Evolutionary conservation across 2,888 invertebrate genomes (phyloP), one percentile per base, ranked within the genome.

Genomic region (Rhimphoctona megacephalus): DNA sequence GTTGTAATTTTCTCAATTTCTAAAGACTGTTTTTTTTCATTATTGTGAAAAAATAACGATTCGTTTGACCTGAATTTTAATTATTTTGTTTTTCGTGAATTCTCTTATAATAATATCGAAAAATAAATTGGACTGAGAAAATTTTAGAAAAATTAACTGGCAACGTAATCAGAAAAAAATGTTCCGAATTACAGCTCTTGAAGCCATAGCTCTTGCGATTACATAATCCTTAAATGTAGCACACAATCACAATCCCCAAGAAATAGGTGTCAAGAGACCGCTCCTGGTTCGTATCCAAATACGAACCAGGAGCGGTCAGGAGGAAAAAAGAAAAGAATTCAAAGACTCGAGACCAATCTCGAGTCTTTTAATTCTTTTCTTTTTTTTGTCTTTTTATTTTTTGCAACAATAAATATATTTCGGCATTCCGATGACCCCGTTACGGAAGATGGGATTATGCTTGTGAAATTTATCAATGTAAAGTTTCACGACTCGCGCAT

Each of bases 401-500:
- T 67, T 19, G 54, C 39, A 39, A 54, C 78, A 52, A 52, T 52
- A 76, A 76, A 76, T 66, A 49, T 66, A 78, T 78, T 67, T 78
- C 77, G 77, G 77, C 49, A 67, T 52, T 78, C 52, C 54, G 30
- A 30, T 61, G 76, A 78, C 77, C 77, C 52, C 66, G 30, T 67
- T 78, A 52, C 66, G 22, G 39, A 25, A 64, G 49, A 30, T n/a
- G 66, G 49, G 64, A 22, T 64, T 46, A 33, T 36, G 22, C 36
- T 78, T 78, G 54, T 22, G 67, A 67, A 78, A 78, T 66, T 46
- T 19, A 25, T 76, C 72, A 76, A 43, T 70, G 49, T 54, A 49
- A 67, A 76, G 25, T 61, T 30, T 61, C 61, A 30, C 17, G 61
- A 61, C 30, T 14, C 30, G 61, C 14, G 25, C 57, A 57, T 11